Evolutionary conservation across 2,113 vertebrate species (phyloP).

Genomic region (Panurus biarmicus): DNA sequence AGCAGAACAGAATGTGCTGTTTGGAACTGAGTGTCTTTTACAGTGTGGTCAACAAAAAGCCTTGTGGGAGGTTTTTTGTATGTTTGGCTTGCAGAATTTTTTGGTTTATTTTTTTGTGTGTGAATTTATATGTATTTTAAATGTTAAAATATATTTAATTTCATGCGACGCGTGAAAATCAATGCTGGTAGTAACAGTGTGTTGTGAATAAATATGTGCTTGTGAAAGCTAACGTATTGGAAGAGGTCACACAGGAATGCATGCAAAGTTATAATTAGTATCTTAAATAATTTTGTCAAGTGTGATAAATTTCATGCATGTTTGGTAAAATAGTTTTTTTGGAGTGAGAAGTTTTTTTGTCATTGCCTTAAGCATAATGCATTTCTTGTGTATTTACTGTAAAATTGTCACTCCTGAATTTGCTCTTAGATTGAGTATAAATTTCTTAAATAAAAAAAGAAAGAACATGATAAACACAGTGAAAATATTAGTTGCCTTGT

Average conservation of each 20-base stretch:
- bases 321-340: constrained; percentile 20
- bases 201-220: not conserved
- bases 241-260: not conserved
- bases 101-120: not conserved
- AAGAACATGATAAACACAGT: constrained; percentile 48
- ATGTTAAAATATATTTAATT: not conserved
- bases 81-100: not conserved
- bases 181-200: not conserved
- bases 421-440: constrained; percentile 21
- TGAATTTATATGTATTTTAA: not conserved
- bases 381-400: constrained; percentile 51
- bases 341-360: not conserved
- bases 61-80: not conserved
- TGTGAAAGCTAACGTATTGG: not conserved
- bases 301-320: constrained; percentile 16
- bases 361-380: constrained; percentile 10
- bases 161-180: not conserved
- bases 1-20: not conserved
- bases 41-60: not conserved
- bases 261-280: not conserved
- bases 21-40: not conserved
- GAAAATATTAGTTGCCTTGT: constrained; percentile 50
- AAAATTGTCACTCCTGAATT: constrained; percentile 51
- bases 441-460: not conserved
- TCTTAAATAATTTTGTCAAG: not conserved